A percentile compares a stretch with the other conserved stretches of the same genome.
phyloP scores from a whole-genome alignment of 1,140 invertebrate genomes.

The Planococcus citri region DNA sequence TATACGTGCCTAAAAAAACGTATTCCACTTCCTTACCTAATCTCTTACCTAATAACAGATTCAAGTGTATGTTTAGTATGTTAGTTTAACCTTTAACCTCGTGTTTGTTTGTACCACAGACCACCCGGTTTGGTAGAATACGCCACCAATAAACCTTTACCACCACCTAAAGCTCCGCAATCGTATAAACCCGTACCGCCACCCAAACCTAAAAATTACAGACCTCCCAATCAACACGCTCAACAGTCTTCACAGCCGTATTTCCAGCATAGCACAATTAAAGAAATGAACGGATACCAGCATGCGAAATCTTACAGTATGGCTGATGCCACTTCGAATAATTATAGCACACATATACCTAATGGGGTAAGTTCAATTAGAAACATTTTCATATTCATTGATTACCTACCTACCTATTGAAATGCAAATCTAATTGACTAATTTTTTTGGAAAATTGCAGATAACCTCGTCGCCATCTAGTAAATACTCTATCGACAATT shows the following conservation, averaged over 20 bases:
- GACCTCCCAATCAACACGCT: slow-evolving; percentile 50
- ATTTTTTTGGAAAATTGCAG: slow-evolving; percentile 23
- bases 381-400: neutral
- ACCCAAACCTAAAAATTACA: slow-evolving; percentile 81
- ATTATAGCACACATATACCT: slow-evolving; percentile 35
- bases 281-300: slow-evolving; percentile 22
- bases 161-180: slow-evolving; percentile 33
- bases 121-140: slow-evolving; percentile 31
- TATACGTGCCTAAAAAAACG: neutral
- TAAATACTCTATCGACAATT: slow-evolving; percentile 28
- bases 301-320: slow-evolving; percentile 36
- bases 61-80: neutral
- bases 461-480: slow-evolving; percentile 28
- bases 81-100: neutral
- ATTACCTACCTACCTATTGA: neutral
- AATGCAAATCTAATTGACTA: too few relatives aligned
- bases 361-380: slow-evolving; percentile 37
- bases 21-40: neutral
- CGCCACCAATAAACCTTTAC: slow-evolving; percentile 33
- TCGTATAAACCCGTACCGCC: slow-evolving; percentile 78
- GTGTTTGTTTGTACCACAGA: slow-evolving; percentile 28
- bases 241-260: slow-evolving; percentile 24
- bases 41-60: neutral
- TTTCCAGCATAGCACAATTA: slow-evolving; percentile 22
- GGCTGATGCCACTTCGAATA: slow-evolving; percentile 28